Evolutionary conservation across 2,888 invertebrate species (phyloP), one percentile per base, ranked within the genome.

Genomic region (Leptopilina drosophilae): DNA sequence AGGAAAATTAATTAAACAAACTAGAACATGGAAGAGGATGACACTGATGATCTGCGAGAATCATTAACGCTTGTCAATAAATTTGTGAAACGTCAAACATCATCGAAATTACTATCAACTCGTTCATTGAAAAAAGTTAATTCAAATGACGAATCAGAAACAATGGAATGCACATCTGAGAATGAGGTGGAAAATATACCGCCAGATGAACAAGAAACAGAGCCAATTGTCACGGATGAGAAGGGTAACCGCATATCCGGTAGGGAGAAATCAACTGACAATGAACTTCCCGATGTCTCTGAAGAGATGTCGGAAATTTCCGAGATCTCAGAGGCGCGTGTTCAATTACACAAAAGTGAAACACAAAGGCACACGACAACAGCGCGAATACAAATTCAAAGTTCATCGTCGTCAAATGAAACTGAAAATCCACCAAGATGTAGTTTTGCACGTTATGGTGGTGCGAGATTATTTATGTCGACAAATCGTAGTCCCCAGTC

Each of bases 401-500:
- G 81, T 77, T 79, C 83, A 1, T 84, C 84, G 1, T 84, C 84
- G 4, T 84, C 84, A 11, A 83, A 83, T 49, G 84, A 84, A 64
- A 82, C 80, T 11, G 82, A 82, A 12, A 82, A 82, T 11, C 77
- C 81, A 56, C 80, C 79, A 6, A 11, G 85, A 65, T 67, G 84
- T 56, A 78, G 79, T 64, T 26, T 81, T 80, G 83, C 84, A 26
- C 93, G 92, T 78, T 93, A 92, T 86, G 92, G 93, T 81, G 93
- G 93, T 81, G 91, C 93, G 83, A 93, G 93, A 84, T 92, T 94
- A 85, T 92, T 93, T 78, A 93, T 93, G 85, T 92, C 93, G 59
- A 93, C 93, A 83, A 94, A 93, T 7, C 92, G 94, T 46, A 94
- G 94, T 80, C 93, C 94, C 11, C 94, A 94, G 79, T 95, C 95